Evolutionary conservation across 2,888 invertebrate genomes (phyloP).

Genomic region (Elgonia sp.): DNA sequence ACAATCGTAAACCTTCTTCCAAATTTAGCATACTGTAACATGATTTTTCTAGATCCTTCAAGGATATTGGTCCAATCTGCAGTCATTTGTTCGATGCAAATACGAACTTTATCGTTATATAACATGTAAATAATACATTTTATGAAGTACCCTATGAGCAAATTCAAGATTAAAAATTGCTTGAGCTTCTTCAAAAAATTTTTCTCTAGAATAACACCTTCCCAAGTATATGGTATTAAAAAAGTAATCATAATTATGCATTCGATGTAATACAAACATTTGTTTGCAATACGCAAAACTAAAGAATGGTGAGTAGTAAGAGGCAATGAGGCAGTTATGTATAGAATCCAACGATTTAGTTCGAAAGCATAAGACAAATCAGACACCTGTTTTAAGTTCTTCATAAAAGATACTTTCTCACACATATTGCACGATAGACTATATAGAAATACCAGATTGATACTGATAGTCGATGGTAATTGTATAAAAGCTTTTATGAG

Average conservation of each 20-base stretch:
- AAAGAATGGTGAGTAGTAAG: conserved; percentile 11
- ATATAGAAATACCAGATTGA: neutral
- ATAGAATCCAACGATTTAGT: conserved; percentile 34
- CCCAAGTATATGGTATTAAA: conserved; percentile 16
- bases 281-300: neutral
- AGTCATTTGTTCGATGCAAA: conserved; percentile 38
- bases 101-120: neutral
- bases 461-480: too few relatives aligned
- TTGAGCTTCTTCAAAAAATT: conserved; percentile 9
- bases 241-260: conserved; percentile 2
- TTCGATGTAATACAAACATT: conserved; percentile 6
- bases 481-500: too few relatives aligned
- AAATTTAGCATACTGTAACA: conserved; percentile 33
- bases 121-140: conserved; percentile 4
- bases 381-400: neutral
- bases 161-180: neutral
- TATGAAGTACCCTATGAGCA: conserved; percentile 9
- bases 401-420: conserved; percentile 1
- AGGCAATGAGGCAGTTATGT: conserved; percentile 25
- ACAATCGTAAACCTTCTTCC: conserved; percentile 12
- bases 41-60: conserved; percentile 14
- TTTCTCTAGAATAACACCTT: conserved; percentile 3
- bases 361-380: conserved; percentile 33
- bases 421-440: too few relatives aligned
- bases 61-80: conserved; percentile 30